Conservation (phyloP, 2,113 vertebrate species). For the Pedetes capensis region DNA sequence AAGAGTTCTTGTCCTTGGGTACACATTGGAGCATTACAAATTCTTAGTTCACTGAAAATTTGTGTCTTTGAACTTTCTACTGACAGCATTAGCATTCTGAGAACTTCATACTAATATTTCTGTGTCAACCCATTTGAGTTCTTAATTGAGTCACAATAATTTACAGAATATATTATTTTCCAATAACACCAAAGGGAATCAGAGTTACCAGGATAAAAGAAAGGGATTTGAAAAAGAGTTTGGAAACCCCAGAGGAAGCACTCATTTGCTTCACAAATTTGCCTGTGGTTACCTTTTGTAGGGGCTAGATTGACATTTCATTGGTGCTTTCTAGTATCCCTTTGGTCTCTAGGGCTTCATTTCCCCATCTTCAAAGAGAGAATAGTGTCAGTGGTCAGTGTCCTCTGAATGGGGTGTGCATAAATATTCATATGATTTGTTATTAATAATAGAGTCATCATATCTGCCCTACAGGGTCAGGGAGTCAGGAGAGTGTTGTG, state of each 20-base stretch:
- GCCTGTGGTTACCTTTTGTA: neutral
- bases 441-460: neutral
- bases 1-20: slow-evolving; percentile 12
- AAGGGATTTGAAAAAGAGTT: neutral
- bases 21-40: neutral
- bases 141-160: slow-evolving; percentile 54
- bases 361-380: neutral
- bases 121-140: slow-evolving; percentile 48
- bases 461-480: neutral
- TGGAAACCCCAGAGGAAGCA: slow-evolving; percentile 23
- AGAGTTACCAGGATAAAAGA: neutral
- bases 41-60: neutral
- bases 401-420: neutral
- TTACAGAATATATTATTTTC: slow-evolving; percentile 58
- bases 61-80: slow-evolving; percentile 44
- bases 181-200: neutral
- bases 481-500: neutral
- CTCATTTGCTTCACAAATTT: slow-evolving; percentile 9
- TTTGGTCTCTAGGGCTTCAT: slow-evolving; percentile 19
- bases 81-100: slow-evolving; percentile 1
- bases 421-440: slow-evolving; percentile 24
- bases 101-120: slow-evolving; percentile 32
- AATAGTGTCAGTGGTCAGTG: neutral
- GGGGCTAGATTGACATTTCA: neutral
- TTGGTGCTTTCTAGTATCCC: neutral